A percentile compares a stretch with the other conserved stretches of the same genome.
Evolutionary conservation across 2,797 vertebrate genomes (phyloP).

Genomic region (Notamacropus eugenii): DNA sequence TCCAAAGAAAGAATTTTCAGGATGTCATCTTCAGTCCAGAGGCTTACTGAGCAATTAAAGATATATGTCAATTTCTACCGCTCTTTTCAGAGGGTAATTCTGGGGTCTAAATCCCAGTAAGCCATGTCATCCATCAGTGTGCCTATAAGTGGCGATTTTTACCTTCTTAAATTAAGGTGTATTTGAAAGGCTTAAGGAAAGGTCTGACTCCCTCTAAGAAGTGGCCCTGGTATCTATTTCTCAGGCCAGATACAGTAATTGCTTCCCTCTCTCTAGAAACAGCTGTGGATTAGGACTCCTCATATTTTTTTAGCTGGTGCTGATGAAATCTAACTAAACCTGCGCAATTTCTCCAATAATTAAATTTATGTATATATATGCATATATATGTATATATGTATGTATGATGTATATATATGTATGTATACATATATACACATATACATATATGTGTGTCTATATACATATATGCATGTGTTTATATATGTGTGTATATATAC

Average conservation of each 20-base stretch:
- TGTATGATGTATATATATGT: too few relatives aligned
- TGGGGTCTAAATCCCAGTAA: not conserved
- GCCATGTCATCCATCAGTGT: too few relatives aligned
- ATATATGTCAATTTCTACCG: constrained; percentile 18
- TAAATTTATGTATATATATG: not conserved
- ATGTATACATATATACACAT: too few relatives aligned
- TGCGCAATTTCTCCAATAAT: not conserved
- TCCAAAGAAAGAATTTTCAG: constrained; percentile 45
- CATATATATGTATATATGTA: too few relatives aligned
- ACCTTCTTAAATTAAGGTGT: not conserved
- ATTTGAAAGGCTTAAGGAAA: not conserved
- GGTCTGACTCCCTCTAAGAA: not conserved
- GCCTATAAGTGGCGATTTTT: not conserved
- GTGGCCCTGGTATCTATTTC: not conserved
- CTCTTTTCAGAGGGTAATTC: not conserved
- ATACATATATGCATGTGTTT: not conserved
- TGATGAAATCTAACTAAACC: not conserved
- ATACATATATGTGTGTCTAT: too few relatives aligned
- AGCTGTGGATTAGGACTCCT: not conserved
- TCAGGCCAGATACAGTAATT: not conserved
- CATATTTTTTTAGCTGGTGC: not conserved
- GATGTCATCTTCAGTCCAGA: constrained; percentile 42
- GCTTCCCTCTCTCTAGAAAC: not conserved
- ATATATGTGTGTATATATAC: too few relatives aligned
- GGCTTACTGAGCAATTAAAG: constrained; percentile 67